A percentile compares a stretch with the other conserved stretches of the same genome.
These are phyloP conservation scores for Cheilosia pagana DNA, from an alignment of 2,888 invertebrate genomes.

Conservation along the genomic window DNA sequence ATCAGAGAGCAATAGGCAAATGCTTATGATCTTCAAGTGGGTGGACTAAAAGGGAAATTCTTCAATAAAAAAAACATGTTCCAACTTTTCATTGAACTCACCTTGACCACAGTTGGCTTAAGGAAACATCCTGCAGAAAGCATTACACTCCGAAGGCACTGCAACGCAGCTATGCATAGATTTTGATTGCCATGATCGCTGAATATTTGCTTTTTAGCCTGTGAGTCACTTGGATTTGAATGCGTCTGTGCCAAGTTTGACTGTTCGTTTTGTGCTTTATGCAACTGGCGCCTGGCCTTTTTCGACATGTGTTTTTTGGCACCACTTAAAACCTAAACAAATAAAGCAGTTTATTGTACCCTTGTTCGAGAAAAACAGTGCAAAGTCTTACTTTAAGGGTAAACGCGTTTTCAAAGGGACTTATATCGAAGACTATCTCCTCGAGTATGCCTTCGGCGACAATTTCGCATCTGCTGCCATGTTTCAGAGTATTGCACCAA, in stretches of 20 bases:
- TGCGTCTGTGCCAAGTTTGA: conserved; percentile 77
- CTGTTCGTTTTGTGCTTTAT: conserved; percentile 79
- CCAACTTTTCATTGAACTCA: conserved; percentile 26
- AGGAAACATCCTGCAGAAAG: conserved; percentile 74
- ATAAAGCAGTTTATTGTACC: neutral
- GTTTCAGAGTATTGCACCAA: conserved; percentile 78
- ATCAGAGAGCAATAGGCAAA: conserved; percentile 73
- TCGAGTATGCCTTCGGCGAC: conserved; percentile 77
- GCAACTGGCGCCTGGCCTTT: conserved; percentile 79
- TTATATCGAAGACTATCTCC: conserved; percentile 77
- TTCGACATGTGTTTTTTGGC: conserved; percentile 80
- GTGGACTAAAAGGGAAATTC: conserved; percentile 67
- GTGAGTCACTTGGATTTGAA: conserved; percentile 75
- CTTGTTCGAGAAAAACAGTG: no score
- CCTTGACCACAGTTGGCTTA: conserved; percentile 77
- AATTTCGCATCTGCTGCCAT: conserved; percentile 77
- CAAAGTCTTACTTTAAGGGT: conserved; percentile 76
- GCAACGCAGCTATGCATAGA: conserved; percentile 77
- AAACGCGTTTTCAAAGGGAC: conserved; percentile 77
- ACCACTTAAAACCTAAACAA: conserved; percentile 77
- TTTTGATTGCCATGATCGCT: conserved; percentile 76
- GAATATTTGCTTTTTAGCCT: conserved; percentile 72
- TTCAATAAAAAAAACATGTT: neutral
- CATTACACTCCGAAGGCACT: conserved; percentile 76
- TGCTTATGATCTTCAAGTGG: conserved; percentile 77